These are phyloP conservation scores for Apis mellifera DNA, from an alignment of 1,140 invertebrate species.

Conservation along the genomic window Amel_HAv3.1 CM009940.2:11561001-11561500, in stretches of 20 bases:
- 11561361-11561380: constrained; percentile 58
- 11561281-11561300: neutral
- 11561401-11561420: constrained; percentile 40
- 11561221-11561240: too few relatives aligned
- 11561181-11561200: too few relatives aligned
- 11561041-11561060: too few relatives aligned
- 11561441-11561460: neutral
- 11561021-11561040: too few relatives aligned
- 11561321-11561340: constrained; percentile 15
- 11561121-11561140: too few relatives aligned
- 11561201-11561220: too few relatives aligned
- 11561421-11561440: neutral
- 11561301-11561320: neutral
- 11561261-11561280: constrained; percentile 2
- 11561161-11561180: too few relatives aligned
- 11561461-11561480: neutral
- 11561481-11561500: constrained; percentile 48
- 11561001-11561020: too few relatives aligned
- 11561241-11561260: neutral
- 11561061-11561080: too few relatives aligned
- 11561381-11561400: constrained; percentile 64
- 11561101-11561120: too few relatives aligned
- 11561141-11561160: too few relatives aligned
- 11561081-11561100: too few relatives aligned
- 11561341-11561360: constrained; percentile 43